phyloP scores from a whole-genome alignment of 2,888 invertebrate genomes.

The Quadroppia sp. region DNA sequence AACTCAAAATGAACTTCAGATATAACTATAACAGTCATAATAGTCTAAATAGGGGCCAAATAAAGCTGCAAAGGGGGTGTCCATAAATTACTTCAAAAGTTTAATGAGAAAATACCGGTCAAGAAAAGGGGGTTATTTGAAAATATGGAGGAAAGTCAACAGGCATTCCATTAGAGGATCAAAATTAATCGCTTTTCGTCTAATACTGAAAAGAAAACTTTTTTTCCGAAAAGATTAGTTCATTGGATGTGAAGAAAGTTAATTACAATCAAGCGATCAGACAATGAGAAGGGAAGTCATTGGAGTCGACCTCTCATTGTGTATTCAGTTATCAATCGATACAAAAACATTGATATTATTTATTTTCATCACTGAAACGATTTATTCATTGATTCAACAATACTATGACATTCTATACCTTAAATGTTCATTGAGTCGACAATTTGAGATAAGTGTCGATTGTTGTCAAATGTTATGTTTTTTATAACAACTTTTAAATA shows the following conservation, averaged over 20 bases:
- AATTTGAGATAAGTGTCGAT: slow-evolving; percentile 33
- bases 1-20: background rate
- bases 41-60: slow-evolving; percentile 4
- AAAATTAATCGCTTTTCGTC: slow-evolving; percentile 34
- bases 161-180: slow-evolving; percentile 32
- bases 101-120: slow-evolving; percentile 35
- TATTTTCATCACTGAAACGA: slow-evolving; percentile 15
- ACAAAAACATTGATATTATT: background rate
- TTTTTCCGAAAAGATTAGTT: background rate
- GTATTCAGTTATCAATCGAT: slow-evolving; percentile 6
- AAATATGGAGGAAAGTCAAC: slow-evolving; percentile 30
- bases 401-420: background rate
- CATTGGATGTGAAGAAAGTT: slow-evolving; percentile 9
- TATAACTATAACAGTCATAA: too few relatives aligned
- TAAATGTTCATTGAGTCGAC: slow-evolving; percentile 17
- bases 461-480: background rate
- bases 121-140: slow-evolving; percentile 11
- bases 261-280: slow-evolving; percentile 20
- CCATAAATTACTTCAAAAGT: slow-evolving; percentile 25
- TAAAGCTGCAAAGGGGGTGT: slow-evolving; percentile 26
- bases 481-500: slow-evolving; percentile 3
- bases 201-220: background rate
- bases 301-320: slow-evolving; percentile 4
- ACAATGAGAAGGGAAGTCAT: slow-evolving; percentile 5
- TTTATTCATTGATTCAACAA: background rate